Conservation (phyloP, 2,888 invertebrate genomes). For the Diloba caeruleocephala region DNA sequence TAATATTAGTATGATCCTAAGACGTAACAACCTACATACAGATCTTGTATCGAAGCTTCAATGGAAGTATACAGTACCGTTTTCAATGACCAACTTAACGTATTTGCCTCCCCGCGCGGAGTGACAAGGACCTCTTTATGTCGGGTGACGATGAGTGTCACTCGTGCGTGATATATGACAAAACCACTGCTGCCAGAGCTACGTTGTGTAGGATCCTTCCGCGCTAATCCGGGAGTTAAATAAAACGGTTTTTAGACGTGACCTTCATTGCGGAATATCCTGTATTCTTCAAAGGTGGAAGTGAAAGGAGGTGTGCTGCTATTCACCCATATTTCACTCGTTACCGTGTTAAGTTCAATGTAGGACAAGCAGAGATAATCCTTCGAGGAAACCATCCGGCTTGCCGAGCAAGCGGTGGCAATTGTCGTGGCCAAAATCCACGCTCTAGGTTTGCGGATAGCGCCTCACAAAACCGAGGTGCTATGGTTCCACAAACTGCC, state of each 20-base stretch:
- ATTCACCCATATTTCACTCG: too few relatives aligned
- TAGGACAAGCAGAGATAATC: too few relatives aligned
- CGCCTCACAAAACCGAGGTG: too few relatives aligned
- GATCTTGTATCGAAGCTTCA: not conserved
- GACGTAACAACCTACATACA: not conserved
- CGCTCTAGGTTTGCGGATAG: too few relatives aligned
- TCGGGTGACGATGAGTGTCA: slow-evolving; percentile 31
- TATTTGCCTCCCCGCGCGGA: slow-evolving; percentile 28
- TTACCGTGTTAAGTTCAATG: too few relatives aligned
- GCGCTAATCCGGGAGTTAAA: slow-evolving; percentile 16
- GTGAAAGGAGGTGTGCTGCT: too few relatives aligned
- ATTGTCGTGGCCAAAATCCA: too few relatives aligned
- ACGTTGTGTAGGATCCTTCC: slow-evolving; percentile 12
- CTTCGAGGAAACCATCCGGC: too few relatives aligned
- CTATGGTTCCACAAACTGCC: too few relatives aligned
- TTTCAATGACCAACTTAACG: slow-evolving; percentile 8
- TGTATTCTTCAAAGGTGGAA: too few relatives aligned
- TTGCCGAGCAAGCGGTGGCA: too few relatives aligned
- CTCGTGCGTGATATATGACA: slow-evolving; percentile 37
- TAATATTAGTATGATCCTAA: not conserved
- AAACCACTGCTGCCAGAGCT: slow-evolving; percentile 25
- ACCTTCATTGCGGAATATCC: not conserved
- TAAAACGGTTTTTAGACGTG: slow-evolving; percentile 3
- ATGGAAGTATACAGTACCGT: slow-evolving; percentile 3
- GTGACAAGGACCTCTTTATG: slow-evolving; percentile 25